Percentiles rank a stretch among this genome's conserved stretches.
Evolutionary conservation across 2,113 vertebrate genomes (phyloP).

Genomic region (Psittacara wagleri): DNA sequence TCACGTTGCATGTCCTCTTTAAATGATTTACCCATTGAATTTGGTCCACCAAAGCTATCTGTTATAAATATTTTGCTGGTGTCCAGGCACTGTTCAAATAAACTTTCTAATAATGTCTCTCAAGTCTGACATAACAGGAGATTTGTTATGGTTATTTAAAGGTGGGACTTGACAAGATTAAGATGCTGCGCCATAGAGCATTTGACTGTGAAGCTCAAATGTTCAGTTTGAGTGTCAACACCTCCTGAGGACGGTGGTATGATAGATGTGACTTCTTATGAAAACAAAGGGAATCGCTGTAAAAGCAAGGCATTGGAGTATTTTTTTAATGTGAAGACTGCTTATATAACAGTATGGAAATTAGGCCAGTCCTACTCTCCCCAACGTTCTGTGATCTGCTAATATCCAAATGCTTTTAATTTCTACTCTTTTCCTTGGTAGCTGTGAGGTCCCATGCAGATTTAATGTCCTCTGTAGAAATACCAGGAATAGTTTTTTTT

Average conservation of each 20-base stretch:
- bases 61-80: slow-evolving; percentile 68
- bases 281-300: background rate
- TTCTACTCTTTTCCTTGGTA: background rate
- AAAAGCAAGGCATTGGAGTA: background rate
- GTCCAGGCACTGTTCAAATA: slow-evolving; percentile 60
- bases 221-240: background rate
- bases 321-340: background rate
- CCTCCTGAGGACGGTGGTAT: background rate
- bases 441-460: background rate
- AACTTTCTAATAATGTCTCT: slow-evolving; percentile 59
- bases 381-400: background rate
- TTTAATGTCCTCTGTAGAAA: background rate
- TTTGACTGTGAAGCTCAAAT: background rate
- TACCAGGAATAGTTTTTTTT: background rate
- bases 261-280: background rate
- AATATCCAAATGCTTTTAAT: background rate
- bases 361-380: background rate
- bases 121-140: slow-evolving; percentile 36
- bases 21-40: slow-evolving; percentile 21
- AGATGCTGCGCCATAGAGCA: background rate
- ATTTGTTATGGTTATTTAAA: slow-evolving; percentile 54
- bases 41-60: slow-evolving; percentile 6
- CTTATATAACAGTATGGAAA: background rate
- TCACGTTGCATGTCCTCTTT: background rate
- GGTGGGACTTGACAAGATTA: slow-evolving; percentile 10